Percentiles rank a stretch among this genome's conserved stretches.
Conservation (phyloP, 2,888 invertebrate genomes). For the Epistrophe eligans region DNA sequence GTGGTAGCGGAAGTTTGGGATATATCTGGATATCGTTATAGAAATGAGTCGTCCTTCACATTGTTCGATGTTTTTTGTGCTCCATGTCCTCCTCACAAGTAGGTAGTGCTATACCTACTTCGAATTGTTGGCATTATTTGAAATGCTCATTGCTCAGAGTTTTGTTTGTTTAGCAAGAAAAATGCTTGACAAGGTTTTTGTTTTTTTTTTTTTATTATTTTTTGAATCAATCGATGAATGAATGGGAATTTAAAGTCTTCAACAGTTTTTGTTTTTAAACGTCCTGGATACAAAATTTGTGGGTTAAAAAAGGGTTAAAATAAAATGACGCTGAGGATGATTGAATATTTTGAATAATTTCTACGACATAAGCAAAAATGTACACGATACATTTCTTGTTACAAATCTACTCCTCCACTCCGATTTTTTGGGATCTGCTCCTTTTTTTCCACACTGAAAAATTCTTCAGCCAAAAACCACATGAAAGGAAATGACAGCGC, state of each 20-base stretch:
- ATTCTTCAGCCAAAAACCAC: no score
- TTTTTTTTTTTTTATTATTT: not conserved
- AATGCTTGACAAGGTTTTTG: not conserved
- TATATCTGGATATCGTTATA: not conserved
- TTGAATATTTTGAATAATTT: no score
- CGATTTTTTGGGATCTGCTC: no score
- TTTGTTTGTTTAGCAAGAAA: slow-evolving; percentile 16
- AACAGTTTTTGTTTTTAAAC: not conserved
- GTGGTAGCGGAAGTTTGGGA: slow-evolving; percentile 14
- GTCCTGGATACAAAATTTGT: not conserved
- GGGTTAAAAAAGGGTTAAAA: not conserved
- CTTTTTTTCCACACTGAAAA: no score
- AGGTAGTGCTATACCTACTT: slow-evolving; percentile 21
- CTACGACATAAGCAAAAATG: no score
- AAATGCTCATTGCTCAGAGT: slow-evolving; percentile 22
- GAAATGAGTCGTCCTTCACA: slow-evolving; percentile 28
- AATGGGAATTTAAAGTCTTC: not conserved
- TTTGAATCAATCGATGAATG: not conserved
- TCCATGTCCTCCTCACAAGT: not conserved
- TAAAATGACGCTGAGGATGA: no score
- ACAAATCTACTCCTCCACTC: no score
- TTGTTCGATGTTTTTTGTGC: slow-evolving; percentile 23
- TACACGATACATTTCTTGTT: no score
- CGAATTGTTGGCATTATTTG: slow-evolving; percentile 25
- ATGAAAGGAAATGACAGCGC: no score